A percentile compares a stretch with the other conserved stretches of the same genome.
phyloP scores from a whole-genome alignment of 1,140 invertebrate genomes.

The Pentalonia nigronervosa region DNA sequence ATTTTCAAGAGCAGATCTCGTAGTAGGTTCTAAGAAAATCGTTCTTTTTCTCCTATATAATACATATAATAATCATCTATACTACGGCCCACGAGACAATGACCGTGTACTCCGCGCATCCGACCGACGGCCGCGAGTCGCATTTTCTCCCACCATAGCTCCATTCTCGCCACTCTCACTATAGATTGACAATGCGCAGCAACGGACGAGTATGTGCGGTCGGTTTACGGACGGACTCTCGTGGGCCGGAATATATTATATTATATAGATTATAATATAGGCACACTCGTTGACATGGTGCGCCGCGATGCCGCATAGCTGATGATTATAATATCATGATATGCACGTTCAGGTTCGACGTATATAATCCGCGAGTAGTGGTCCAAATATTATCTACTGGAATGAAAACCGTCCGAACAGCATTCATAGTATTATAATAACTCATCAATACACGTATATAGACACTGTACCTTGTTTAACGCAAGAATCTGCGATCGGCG shows the following conservation, averaged over 20 bases:
- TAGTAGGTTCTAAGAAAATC: not conserved
- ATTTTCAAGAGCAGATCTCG: not conserved
- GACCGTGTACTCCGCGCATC: no score
- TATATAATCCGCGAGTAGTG: not conserved
- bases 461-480: not conserved
- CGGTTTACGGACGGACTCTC: no score
- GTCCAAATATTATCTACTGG: not conserved
- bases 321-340: conserved; percentile 4
- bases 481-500: not conserved
- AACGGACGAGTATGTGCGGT: no score
- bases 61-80: not conserved
- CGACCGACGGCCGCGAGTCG: no score
- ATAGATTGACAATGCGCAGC: no score
- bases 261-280: not conserved
- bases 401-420: not conserved
- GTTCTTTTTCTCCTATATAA: not conserved
- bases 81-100: no score
- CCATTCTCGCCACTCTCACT: no score
- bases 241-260: no score
- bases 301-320: not conserved
- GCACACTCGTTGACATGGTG: not conserved
- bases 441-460: no score
- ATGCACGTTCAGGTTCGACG: not conserved
- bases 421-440: not conserved
- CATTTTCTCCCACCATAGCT: no score